Evolutionary conservation across 2,113 vertebrate species (phyloP).

Genomic region (Hemichromis elongatus): DNA sequence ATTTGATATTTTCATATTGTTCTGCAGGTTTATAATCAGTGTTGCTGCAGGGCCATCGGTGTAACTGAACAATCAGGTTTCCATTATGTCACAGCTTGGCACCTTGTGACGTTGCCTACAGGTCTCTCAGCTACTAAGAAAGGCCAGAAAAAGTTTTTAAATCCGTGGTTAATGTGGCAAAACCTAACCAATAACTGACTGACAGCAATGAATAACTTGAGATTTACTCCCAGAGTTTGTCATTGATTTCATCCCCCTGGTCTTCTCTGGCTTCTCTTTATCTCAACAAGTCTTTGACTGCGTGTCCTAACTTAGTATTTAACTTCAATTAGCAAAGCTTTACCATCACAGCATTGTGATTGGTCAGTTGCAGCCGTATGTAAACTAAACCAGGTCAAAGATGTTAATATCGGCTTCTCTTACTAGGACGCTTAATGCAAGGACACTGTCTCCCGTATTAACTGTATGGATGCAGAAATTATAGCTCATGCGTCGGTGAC

Average conservation of each 20-base stretch:
- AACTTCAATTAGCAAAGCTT: background rate
- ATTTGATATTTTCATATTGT: background rate
- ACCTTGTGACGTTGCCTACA: background rate
- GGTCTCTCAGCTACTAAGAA: background rate
- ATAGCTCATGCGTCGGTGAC: background rate
- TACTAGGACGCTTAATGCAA: background rate
- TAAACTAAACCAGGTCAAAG: accelerated
- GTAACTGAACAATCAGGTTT: background rate
- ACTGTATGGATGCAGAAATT: background rate
- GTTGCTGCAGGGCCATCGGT: background rate
- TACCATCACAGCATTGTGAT: background rate
- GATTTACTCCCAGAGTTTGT: background rate
- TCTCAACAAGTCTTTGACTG: background rate
- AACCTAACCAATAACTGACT: background rate
- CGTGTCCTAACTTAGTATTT: background rate
- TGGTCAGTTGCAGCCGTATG: background rate
- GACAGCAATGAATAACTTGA: background rate
- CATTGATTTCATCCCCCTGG: background rate
- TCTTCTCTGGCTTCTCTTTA: background rate
- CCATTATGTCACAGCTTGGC: background rate
- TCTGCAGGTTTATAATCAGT: background rate
- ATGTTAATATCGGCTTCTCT: background rate
- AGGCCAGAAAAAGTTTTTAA: background rate
- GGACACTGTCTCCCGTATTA: background rate
- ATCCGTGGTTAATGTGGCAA: background rate